Percentiles rank a stretch among this genome's conserved stretches.
Evolutionary conservation across 2,888 invertebrate genomes (phyloP).

Genomic region (Volucella inanis): DNA sequence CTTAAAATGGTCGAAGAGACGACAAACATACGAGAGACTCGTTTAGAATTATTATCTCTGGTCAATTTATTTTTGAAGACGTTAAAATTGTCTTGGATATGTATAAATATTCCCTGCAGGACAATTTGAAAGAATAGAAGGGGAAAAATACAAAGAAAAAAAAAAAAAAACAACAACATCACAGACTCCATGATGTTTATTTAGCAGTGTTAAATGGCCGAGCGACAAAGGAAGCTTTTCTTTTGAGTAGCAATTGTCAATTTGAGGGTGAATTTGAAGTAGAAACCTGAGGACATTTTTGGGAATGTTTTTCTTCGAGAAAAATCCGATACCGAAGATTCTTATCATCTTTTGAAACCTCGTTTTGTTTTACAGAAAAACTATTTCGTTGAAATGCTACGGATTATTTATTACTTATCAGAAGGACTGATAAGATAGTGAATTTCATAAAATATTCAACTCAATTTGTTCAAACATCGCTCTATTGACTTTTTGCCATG

Average conservation of each 20-base stretch:
- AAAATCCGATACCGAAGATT: neutral
- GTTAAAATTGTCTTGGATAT: constrained; percentile 68
- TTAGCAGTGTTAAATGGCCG: constrained; percentile 48
- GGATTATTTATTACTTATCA: too few species aligned
- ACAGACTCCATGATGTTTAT: constrained; percentile 34
- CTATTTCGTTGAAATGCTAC: too few species aligned
- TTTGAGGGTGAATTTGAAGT: neutral
- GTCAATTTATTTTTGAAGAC: constrained; percentile 73
- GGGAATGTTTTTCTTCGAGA: neutral
- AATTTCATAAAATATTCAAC: too few species aligned
- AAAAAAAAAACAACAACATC: neutral
- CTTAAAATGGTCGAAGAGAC: constrained; percentile 60
- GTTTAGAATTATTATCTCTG: constrained; percentile 68
- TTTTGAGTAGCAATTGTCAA: constrained; percentile 2
- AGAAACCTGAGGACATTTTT: neutral
- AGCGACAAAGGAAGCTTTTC: constrained; percentile 3
- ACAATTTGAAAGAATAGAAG: neutral
- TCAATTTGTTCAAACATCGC: too few species aligned
- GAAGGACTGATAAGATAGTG: too few species aligned
- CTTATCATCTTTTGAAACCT: too few species aligned
- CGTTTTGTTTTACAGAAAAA: too few species aligned
- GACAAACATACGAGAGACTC: constrained; percentile 20
- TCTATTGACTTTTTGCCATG: too few species aligned
- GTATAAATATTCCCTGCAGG: constrained; percentile 64
- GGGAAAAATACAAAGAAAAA: neutral